phyloP scores from a whole-genome alignment of 1,140 invertebrate species.

The Camponotus pennsylvanicus region DNA sequence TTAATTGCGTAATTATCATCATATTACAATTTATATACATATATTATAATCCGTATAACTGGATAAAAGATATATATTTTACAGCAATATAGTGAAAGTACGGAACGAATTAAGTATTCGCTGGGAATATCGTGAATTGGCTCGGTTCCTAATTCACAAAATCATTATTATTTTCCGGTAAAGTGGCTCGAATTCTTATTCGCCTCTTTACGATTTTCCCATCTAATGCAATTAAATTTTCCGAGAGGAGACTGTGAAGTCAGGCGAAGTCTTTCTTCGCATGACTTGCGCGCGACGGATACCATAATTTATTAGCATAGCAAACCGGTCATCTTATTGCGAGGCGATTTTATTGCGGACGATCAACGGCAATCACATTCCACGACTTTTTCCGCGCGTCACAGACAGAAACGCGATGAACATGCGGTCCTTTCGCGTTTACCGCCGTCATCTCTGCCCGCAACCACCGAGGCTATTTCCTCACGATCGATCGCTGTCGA shows the following conservation, averaged over 20 bases:
- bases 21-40: slow-evolving; percentile 38
- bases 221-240: slow-evolving; percentile 13
- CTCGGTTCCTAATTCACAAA: slow-evolving; percentile 7
- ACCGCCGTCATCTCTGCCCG: slow-evolving; percentile 10
- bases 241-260: slow-evolving; percentile 3
- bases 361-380: slow-evolving; percentile 16
- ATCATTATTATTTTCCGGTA: slow-evolving; percentile 28
- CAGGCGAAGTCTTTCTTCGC: slow-evolving; percentile 6
- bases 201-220: not conserved
- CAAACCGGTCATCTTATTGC: not conserved
- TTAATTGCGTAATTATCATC: slow-evolving; percentile 43
- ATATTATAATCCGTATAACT: not conserved
- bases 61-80: slow-evolving; percentile 11
- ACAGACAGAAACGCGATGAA: slow-evolving; percentile 18
- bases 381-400: not conserved
- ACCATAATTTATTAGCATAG: slow-evolving; percentile 41
- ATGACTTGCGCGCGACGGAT: not conserved
- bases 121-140: not conserved
- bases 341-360: slow-evolving; percentile 27
- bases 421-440: slow-evolving; percentile 14
- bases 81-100: not conserved
- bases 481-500: slow-evolving; percentile 44
- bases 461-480: slow-evolving; percentile 36
- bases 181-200: slow-evolving; percentile 30
- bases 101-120: not conserved